Evolutionary conservation across 2,797 vertebrate genomes (phyloP).

Genomic region (Apogon talboti): DNA sequence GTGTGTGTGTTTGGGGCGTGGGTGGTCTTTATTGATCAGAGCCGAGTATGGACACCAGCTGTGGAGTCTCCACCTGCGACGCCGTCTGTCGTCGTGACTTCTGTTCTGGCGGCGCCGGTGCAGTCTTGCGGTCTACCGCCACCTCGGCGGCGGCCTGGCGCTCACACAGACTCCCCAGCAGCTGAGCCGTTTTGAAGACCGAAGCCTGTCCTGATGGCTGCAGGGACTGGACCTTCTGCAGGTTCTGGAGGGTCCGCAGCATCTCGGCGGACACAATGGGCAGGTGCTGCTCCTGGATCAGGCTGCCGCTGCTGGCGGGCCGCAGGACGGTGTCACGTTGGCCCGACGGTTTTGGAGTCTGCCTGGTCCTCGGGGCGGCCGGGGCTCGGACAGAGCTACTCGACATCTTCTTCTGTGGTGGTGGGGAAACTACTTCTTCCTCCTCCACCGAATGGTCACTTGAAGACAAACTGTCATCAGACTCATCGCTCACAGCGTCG

Average conservation of each 20-base stretch:
- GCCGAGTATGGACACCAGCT: constrained; percentile 87
- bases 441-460: constrained; percentile 82
- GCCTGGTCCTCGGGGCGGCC: constrained; percentile 63
- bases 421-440: constrained; percentile 51
- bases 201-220: constrained; percentile 87
- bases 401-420: constrained; percentile 74
- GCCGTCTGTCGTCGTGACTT: constrained; percentile 79
- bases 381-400: constrained; percentile 67
- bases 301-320: constrained; percentile 79
- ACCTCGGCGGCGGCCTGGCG: constrained; percentile 79
- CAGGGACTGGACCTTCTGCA: constrained; percentile 87
- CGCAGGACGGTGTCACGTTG: constrained; percentile 70
- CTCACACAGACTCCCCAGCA: constrained; percentile 88
- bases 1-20: constrained; percentile 4
- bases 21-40: constrained; percentile 83
- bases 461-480: constrained; percentile 75
- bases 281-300: constrained; percentile 87
- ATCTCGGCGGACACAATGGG: constrained; percentile 90
- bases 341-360: constrained; percentile 11
- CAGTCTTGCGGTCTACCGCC: constrained; percentile 27
- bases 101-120: constrained; percentile 53
- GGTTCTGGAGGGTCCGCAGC: constrained; percentile 90
- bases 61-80: constrained; percentile 86
- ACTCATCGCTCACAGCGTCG: constrained; percentile 84
- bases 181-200: constrained; percentile 93